Conservation (phyloP, 1,140 invertebrate genomes). For the Myzus persicae region DNA sequence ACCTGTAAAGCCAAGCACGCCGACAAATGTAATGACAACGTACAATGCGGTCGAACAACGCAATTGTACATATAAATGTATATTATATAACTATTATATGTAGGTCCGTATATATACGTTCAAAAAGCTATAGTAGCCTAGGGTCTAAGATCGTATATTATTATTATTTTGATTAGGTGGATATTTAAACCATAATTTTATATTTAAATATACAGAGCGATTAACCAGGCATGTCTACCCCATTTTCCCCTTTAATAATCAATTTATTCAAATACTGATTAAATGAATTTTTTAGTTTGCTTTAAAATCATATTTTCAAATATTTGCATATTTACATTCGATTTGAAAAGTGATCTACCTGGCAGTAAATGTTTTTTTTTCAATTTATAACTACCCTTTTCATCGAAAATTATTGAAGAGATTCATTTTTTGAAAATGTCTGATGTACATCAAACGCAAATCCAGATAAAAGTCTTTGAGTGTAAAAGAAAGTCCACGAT, state of each 20-base stretch:
- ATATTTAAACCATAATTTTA: not conserved
- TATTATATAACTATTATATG: constrained; percentile 15
- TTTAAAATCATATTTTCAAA: not conserved
- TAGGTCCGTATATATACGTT: constrained; percentile 19
- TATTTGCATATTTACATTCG: not conserved
- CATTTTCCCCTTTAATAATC: not conserved
- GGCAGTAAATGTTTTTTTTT: not conserved
- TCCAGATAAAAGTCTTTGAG: not conserved
- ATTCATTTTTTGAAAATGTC: not conserved
- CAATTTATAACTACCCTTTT: not conserved
- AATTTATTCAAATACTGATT: not conserved
- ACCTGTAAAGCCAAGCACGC: constrained; percentile 54
- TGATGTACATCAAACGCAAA: not conserved
- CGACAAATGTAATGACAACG: not conserved
- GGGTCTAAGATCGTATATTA: constrained; percentile 8
- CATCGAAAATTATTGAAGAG: not conserved
- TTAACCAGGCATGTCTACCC: not conserved
- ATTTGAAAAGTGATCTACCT: not conserved
- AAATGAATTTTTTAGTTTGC: too few species aligned
- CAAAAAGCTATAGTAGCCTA: constrained; percentile 22
- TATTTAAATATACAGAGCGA: not conserved
- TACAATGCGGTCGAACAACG: constrained; percentile 42
- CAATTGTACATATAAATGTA: constrained; percentile 20
- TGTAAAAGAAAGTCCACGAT: too few species aligned
- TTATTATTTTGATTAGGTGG: constrained; percentile 5